Conservation (phyloP, 2,113 vertebrate genomes). For the Protomyctophum bolini region DNA sequence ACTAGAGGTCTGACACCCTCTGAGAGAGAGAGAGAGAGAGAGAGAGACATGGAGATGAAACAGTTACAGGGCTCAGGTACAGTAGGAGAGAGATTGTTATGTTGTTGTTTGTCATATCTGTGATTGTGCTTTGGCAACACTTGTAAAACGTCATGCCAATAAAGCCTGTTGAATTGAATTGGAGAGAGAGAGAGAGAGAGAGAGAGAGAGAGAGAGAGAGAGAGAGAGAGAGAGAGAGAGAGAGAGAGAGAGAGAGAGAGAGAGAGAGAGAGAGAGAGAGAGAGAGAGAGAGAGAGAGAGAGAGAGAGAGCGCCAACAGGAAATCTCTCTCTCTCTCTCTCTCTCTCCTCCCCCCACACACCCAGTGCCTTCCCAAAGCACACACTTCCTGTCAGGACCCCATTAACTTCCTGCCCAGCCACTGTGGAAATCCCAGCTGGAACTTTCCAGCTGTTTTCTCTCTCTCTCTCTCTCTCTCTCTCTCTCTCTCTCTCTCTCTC, state of each 20-base stretch:
- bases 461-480: constrained; percentile 11
- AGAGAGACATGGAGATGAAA: too few relatives aligned
- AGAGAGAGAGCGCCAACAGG: constrained; percentile 63
- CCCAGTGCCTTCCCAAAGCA: constrained; percentile 61
- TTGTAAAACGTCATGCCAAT: too few relatives aligned
- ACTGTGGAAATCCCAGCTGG: constrained; percentile 74
- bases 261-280: neutral
- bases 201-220: neutral
- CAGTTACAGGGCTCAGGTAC: neutral
- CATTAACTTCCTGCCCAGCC: constrained; percentile 76
- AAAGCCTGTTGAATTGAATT: too few relatives aligned
- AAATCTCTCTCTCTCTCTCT: constrained; percentile 62
- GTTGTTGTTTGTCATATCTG: too few relatives aligned
- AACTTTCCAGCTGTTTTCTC: constrained; percentile 71
- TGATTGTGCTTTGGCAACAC: too few relatives aligned
- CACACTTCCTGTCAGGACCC: constrained; percentile 77
- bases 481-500: constrained; percentile 32
- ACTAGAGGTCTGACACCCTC: too few relatives aligned
- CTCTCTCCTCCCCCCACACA: constrained; percentile 50
- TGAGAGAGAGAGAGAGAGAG: neutral
- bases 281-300: neutral
- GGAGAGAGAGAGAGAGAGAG: neutral
- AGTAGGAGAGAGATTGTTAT: neutral
- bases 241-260: too few relatives aligned
- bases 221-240: neutral